phyloP scores from a whole-genome alignment of 2,797 vertebrate species.

The Xyrichtys novacula region DNA sequence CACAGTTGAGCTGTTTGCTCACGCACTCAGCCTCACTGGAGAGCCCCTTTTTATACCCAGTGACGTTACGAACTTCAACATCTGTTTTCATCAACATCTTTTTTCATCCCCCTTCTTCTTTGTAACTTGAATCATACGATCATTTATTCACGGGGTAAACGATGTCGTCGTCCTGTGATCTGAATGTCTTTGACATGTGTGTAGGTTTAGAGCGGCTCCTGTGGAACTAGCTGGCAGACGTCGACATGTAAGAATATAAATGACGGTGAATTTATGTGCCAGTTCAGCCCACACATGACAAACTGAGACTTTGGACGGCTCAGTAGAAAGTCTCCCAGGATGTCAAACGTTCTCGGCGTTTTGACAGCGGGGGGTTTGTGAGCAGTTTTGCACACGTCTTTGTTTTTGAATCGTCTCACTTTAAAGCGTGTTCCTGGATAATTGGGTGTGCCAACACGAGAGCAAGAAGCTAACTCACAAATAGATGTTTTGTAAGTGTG shows the following conservation, averaged over 20 bases:
- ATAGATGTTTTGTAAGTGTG: background rate
- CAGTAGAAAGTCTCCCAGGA: constrained; percentile 8
- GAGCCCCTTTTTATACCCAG: no score
- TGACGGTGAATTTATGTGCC: background rate
- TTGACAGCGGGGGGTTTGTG: constrained; percentile 18
- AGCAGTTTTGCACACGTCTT: constrained; percentile 10
- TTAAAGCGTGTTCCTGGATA: background rate
- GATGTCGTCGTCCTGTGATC: no score
- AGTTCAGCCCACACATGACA: constrained; percentile 13
- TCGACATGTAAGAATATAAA: background rate
- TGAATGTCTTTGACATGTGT: background rate
- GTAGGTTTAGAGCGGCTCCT: background rate
- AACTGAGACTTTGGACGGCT: constrained; percentile 34
- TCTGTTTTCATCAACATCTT: no score
- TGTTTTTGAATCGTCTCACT: constrained; percentile 22
- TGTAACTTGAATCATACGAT: no score
- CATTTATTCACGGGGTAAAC: no score
- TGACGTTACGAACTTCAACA: no score
- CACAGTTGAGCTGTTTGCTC: no score
- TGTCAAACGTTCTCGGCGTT: constrained; percentile 30
- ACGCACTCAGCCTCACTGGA: no score
- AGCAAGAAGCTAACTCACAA: background rate
- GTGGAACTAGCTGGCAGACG: background rate
- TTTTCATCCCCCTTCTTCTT: no score
- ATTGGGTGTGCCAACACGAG: background rate